phyloP scores from a whole-genome alignment of 2,797 vertebrate species.

The Pseudochirops corinnae region DNA sequence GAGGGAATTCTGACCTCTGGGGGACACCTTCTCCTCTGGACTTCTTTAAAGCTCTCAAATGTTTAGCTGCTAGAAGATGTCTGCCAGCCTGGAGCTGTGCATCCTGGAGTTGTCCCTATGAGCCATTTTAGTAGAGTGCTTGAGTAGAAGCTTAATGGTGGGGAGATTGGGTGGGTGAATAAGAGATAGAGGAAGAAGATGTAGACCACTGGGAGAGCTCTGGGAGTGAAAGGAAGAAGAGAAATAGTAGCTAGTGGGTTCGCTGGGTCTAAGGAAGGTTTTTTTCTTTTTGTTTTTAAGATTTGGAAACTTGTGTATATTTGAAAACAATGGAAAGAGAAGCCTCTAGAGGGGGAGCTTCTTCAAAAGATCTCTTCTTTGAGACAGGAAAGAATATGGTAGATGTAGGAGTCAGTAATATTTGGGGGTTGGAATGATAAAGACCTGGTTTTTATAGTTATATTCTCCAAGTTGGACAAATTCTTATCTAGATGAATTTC shows the following conservation, averaged over 20 bases:
- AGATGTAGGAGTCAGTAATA: neutral
- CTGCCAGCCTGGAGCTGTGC: too few relatives aligned
- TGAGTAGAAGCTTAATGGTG: neutral
- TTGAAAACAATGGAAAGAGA: neutral
- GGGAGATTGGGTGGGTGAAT: neutral
- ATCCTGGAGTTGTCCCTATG: neutral
- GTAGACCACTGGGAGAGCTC: neutral
- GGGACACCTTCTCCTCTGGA: too few relatives aligned
- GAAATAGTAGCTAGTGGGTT: neutral
- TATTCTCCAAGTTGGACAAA: neutral
- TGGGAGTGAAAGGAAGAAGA: constrained; percentile 4
- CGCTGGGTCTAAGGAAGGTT: neutral
- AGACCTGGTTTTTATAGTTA: neutral
- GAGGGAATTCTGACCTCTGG: too few relatives aligned
- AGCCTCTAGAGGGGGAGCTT: neutral
- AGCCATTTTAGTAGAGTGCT: neutral
- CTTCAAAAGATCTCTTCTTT: neutral
- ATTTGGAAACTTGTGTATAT: neutral
- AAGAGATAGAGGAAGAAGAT: neutral
- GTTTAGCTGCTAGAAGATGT: too few relatives aligned
- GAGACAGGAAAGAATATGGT: neutral
- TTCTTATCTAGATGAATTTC: neutral
- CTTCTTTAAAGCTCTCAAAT: too few relatives aligned
- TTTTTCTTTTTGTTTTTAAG: neutral
- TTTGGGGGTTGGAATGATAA: neutral